Evolutionary conservation across 2,113 vertebrate genomes (phyloP).

Genomic region (Carlito syrichta): DNA sequence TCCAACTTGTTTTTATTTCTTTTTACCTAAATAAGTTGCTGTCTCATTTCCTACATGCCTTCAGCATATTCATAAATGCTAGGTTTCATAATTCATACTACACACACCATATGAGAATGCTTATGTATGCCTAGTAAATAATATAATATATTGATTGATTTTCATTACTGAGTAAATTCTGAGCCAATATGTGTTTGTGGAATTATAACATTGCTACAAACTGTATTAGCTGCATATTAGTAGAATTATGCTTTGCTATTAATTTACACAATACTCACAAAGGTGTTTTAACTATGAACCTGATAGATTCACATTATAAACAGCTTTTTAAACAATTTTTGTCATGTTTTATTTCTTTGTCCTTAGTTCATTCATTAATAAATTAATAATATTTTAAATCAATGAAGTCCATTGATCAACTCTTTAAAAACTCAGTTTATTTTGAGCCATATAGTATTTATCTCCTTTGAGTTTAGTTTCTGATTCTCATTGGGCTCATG

Average conservation of each 20-base stretch:
- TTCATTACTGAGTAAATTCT: neutral
- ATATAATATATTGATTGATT: neutral
- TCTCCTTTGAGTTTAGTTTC: neutral
- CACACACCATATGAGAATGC: neutral
- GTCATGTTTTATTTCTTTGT: neutral
- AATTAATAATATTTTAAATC: neutral
- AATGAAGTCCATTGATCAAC: neutral
- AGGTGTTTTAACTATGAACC: neutral
- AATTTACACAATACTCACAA: neutral
- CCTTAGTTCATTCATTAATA: neutral
- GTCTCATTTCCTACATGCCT: neutral
- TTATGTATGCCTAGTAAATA: neutral
- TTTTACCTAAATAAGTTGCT: neutral
- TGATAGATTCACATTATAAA: neutral
- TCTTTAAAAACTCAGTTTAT: neutral
- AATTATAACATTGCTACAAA: neutral
- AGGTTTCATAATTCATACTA: neutral
- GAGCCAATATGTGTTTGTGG: neutral
- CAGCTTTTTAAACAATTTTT: neutral
- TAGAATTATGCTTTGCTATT: neutral
- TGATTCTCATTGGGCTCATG: neutral
- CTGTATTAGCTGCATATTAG: neutral
- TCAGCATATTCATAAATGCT: neutral
- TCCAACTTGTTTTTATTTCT: neutral
- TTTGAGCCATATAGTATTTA: neutral